A percentile compares a stretch with the other conserved stretches of the same genome.
phyloP scores from a whole-genome alignment of 2,888 invertebrate species.

The Tetrapedia diversipes region DNA sequence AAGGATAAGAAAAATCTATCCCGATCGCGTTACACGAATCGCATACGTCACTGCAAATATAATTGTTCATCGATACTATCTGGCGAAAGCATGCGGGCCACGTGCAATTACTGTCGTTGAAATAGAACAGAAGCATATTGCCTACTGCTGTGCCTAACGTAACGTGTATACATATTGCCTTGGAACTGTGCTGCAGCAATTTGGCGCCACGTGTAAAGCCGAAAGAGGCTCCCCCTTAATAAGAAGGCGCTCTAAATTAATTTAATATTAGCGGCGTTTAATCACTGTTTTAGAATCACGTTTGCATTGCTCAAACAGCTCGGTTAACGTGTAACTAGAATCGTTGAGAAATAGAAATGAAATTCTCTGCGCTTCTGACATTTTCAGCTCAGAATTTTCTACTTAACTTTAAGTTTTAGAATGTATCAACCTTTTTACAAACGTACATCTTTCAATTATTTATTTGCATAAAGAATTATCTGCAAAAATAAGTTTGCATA shows the following conservation, averaged over 20 bases:
- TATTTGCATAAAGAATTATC: too few species aligned
- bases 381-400: too few species aligned
- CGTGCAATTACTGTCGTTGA: slow-evolving; percentile 28
- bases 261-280: background rate
- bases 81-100: slow-evolving; percentile 16
- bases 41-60: background rate
- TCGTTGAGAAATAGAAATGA: too few species aligned
- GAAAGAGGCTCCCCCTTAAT: background rate
- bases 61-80: slow-evolving; percentile 23
- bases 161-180: slow-evolving; percentile 10
- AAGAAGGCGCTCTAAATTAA: slow-evolving; percentile 17
- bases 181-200: slow-evolving; percentile 19
- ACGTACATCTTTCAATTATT: too few species aligned
- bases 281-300: background rate
- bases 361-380: too few species aligned
- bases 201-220: slow-evolving; percentile 23
- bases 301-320: too few species aligned
- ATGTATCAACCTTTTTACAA: too few species aligned
- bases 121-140: slow-evolving; percentile 39
- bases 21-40: background rate
- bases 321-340: too few species aligned
- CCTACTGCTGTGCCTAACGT: slow-evolving; percentile 7
- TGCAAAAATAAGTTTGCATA: too few species aligned
- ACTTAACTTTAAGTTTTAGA: too few species aligned
- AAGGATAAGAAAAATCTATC: background rate